Percentiles rank a stretch among this genome's conserved stretches.
Conservation (phyloP, 2,797 vertebrate genomes). For the Acipenser oxyrinchus region DNA sequence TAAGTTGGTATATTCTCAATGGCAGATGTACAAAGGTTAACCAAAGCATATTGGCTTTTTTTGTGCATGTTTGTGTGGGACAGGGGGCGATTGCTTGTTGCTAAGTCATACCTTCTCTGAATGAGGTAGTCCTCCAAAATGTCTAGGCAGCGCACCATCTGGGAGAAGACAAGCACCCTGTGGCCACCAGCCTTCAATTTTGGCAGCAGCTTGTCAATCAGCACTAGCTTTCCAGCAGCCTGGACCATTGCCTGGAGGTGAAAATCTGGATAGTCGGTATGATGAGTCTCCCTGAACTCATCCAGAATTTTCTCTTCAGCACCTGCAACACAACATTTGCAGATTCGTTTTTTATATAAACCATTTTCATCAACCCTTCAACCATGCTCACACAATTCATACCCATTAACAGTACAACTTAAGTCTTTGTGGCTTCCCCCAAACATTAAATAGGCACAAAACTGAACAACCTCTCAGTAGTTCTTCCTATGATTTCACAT, state of each 20-base stretch:
- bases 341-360: too few relatives aligned
- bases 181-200: constrained; percentile 97
- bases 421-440: too few relatives aligned
- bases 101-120: constrained; percentile 74
- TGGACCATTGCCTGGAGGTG: constrained; percentile 97
- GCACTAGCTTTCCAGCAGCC: constrained; percentile 92
- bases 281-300: constrained; percentile 91
- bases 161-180: constrained; percentile 95
- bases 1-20: background rate
- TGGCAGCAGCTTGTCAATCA: constrained; percentile 98
- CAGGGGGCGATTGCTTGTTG: background rate
- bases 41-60: background rate
- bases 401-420: too few relatives aligned
- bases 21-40: constrained; percentile 6
- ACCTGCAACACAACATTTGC: constrained; percentile 59
- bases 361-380: too few relatives aligned
- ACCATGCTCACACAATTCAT: too few relatives aligned
- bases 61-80: background rate
- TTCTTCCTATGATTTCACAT: background rate
- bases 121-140: constrained; percentile 99
- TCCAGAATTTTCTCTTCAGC: constrained; percentile 98
- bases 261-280: constrained; percentile 84
- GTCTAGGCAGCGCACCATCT: constrained; percentile 98
- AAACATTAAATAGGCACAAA: too few relatives aligned
- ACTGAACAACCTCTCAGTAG: background rate